phyloP scores from a whole-genome alignment of 2,888 invertebrate species.

The Mythimna ferrago region DNA sequence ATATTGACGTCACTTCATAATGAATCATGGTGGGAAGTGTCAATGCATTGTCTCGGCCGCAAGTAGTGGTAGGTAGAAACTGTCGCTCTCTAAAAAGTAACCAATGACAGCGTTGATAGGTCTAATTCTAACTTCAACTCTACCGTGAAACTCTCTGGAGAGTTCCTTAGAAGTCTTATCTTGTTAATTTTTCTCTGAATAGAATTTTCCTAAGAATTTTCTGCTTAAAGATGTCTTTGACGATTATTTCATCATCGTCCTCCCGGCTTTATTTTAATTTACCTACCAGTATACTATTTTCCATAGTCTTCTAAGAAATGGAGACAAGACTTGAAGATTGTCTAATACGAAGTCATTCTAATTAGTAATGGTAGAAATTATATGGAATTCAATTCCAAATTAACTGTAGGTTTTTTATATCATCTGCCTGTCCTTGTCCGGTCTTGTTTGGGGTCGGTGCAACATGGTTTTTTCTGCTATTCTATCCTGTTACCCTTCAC shows the following conservation, averaged over 20 bases:
- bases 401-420: no score
- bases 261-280: not conserved
- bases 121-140: no score
- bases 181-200: not conserved
- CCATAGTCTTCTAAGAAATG: not conserved
- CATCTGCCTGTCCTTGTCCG: no score
- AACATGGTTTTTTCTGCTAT: no score
- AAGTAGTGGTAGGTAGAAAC: not conserved
- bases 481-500: no score
- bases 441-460: no score
- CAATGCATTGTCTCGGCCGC: slow-evolving; percentile 9
- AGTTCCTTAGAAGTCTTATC: not conserved
- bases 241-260: no score
- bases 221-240: not conserved
- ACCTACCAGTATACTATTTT: not conserved
- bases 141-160: not conserved
- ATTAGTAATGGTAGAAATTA: not conserved
- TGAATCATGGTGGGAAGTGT: slow-evolving; percentile 17
- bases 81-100: not conserved
- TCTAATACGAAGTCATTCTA: not conserved
- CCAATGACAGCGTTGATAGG: slow-evolving; percentile 1
- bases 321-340: not conserved
- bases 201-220: not conserved
- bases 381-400: not conserved
- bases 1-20: not conserved